A percentile compares a stretch with the other conserved stretches of the same genome.
Evolutionary conservation across 2,797 vertebrate genomes (phyloP).

Genomic region (Pseudotriccus pelzelni): DNA sequence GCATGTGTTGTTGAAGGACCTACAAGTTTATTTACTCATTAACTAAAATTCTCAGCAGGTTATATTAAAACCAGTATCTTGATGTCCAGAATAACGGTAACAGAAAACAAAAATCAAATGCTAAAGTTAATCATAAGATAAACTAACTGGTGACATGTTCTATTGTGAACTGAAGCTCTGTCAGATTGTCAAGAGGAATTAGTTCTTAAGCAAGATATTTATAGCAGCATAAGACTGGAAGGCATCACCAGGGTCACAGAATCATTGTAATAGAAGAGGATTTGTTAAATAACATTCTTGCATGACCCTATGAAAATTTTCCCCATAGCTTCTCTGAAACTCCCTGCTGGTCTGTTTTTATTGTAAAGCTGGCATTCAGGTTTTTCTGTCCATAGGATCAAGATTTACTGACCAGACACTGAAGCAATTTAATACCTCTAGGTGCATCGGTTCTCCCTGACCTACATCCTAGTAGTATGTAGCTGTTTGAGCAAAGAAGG

Average conservation of each 20-base stretch:
- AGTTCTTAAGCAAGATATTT: conserved; percentile 57
- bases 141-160: conserved; percentile 1
- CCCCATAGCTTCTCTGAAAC: not conserved
- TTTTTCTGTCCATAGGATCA: not conserved
- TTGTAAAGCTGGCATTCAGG: not conserved
- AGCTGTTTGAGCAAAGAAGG: not conserved
- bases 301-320: not conserved
- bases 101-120: conserved; percentile 10
- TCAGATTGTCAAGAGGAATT: conserved; percentile 52
- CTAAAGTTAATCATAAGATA: conserved; percentile 3
- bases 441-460: not conserved
- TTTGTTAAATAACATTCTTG: conserved; percentile 35
- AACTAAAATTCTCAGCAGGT: not conserved
- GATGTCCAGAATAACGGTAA: not conserved
- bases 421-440: conserved; percentile 26
- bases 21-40: not conserved
- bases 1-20: not conserved
- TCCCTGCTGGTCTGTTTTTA: not conserved
- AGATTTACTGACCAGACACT: conserved; percentile 4
- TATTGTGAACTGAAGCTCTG: not conserved
- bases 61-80: not conserved
- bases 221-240: conserved; percentile 56
- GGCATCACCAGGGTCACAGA: conserved; percentile 32
- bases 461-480: not conserved
- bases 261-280: conserved; percentile 27